Base-by-base conservation (phyloP, 2,888 invertebrate genomes). In the Cyaniris semiargus region DNA sequence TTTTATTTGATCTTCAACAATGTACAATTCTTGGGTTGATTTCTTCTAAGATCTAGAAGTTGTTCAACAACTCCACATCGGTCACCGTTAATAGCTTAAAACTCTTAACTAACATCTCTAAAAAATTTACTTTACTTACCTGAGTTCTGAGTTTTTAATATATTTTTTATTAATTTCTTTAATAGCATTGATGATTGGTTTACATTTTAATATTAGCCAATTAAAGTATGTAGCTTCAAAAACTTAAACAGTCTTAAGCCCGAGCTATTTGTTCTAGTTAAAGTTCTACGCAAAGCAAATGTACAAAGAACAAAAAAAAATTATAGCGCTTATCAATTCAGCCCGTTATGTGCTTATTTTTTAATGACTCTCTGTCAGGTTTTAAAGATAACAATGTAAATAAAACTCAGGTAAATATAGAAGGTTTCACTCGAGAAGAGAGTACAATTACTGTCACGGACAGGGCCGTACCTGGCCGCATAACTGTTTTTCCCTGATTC, bases 401-500 rank as follows among this genome's bases (percentile, higher is more conserved):
- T 38, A 44, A 44, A 44, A 15, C 44, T 72, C 44, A 48, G 44
- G 72, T 72, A 44, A 72, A 60, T 60, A 72, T 48, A 27, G 53
- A 27, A 74, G 53, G 2, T 53, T 74, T 74, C 27, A 27, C 74
- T 74, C 23, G 23, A 74, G 10, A 38, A 48, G 48, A 48, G 72
- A 18, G 72, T 44, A 23, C 48, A 44, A 44, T 44, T 75, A 78
- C 78, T 78, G 74, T 76, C 76, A 77, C 70, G 83, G 82, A 82
- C 76, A 77, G 66, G 83, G 82, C 82, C 86, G 84, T 91, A 91
- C 90, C 91, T 92, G 91, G 86, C 86, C 87, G 84, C 85, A 89
- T 93, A 93, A 93, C 93, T 92, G 93, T 93, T 91, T 89, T 89
- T 90, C 88, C 86, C 86, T 82, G 88, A 88, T 89, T 87, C 87